Percentiles rank a stretch among this genome's conserved stretches.
Conservation (phyloP, 2,113 vertebrate species). For the Lutjanus erythropterus region DNA sequence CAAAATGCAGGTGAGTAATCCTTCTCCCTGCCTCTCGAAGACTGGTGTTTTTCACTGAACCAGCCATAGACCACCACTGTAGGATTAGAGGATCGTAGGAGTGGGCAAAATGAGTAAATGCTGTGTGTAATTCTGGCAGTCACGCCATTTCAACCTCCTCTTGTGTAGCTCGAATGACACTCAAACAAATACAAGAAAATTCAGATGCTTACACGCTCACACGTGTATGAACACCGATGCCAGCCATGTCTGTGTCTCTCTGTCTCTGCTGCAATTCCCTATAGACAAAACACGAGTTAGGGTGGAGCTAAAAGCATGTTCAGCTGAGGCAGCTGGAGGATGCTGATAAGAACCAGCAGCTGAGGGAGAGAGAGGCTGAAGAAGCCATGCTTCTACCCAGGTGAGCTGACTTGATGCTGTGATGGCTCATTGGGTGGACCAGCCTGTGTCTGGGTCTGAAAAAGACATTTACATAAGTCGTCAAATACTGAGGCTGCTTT, state of each 20-base stretch:
- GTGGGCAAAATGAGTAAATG: constrained; percentile 30
- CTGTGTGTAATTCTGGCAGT: constrained; percentile 56
- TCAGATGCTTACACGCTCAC: neutral
- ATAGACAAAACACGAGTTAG: neutral
- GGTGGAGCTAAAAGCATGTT: constrained; percentile 1
- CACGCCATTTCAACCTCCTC: constrained; percentile 28
- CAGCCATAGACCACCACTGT: constrained; percentile 15
- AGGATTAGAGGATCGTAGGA: constrained; percentile 42
- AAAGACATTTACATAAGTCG: too few relatives aligned
- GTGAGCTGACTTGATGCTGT: constrained; percentile 8
- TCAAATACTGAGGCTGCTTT: too few relatives aligned
- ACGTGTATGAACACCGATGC: neutral
- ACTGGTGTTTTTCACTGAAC: neutral
- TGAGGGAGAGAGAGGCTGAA: constrained; percentile 21
- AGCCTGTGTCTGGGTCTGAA: neutral
- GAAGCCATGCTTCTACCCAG: neutral
- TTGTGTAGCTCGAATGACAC: constrained; percentile 22
- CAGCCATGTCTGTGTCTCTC: neutral
- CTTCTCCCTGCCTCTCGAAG: constrained; percentile 10
- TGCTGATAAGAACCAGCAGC: constrained; percentile 32
- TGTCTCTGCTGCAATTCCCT: neutral
- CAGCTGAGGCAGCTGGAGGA: constrained; percentile 35
- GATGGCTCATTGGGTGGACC: neutral
- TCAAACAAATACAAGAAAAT: constrained; percentile 7
- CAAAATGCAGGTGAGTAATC: constrained; percentile 45